Evolutionary conservation across 2,888 invertebrate species (phyloP).

Genomic region (Scaptomyza cyrtandrae): DNA sequence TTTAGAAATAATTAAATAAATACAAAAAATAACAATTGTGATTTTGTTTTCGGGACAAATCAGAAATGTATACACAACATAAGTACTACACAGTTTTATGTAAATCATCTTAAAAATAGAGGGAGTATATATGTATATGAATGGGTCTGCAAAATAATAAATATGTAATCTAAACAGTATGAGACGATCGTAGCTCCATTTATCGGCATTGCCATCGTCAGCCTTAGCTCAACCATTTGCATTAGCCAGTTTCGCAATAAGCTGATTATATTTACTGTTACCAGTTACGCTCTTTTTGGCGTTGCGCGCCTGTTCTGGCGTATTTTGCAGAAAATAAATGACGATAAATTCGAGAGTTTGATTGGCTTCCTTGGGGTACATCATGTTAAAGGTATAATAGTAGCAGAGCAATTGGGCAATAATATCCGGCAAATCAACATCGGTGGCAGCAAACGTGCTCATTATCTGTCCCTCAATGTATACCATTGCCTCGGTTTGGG

Average conservation of each 20-base stretch:
- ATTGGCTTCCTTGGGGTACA: constrained; percentile 79
- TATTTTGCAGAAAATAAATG: constrained; percentile 67
- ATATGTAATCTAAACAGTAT: constrained; percentile 74
- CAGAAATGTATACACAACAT: constrained; percentile 77
- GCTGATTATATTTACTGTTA: constrained; percentile 70
- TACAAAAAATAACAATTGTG: neutral
- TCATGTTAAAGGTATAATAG: constrained; percentile 79
- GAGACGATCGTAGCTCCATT: constrained; percentile 25
- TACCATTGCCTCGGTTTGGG: constrained; percentile 62
- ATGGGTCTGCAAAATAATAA: constrained; percentile 64
- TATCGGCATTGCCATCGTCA: neutral
- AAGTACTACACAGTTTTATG: constrained; percentile 74
- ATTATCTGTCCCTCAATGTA: constrained; percentile 74
- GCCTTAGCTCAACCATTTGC: constrained; percentile 64
- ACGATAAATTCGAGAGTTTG: constrained; percentile 79
- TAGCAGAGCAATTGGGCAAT: constrained; percentile 73
- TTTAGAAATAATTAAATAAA: constrained; percentile 4
- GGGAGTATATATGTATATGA: constrained; percentile 60
- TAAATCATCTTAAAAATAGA: constrained; percentile 72
- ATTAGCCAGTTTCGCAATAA: constrained; percentile 71
- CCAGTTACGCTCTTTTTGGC: constrained; percentile 64
- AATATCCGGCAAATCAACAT: constrained; percentile 67
- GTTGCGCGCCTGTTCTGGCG: constrained; percentile 68
- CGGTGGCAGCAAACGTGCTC: constrained; percentile 63
- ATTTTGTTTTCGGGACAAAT: constrained; percentile 44